Evolutionary conservation across 2,888 invertebrate species (phyloP).

Genomic region (Agapetus fuscipes): DNA sequence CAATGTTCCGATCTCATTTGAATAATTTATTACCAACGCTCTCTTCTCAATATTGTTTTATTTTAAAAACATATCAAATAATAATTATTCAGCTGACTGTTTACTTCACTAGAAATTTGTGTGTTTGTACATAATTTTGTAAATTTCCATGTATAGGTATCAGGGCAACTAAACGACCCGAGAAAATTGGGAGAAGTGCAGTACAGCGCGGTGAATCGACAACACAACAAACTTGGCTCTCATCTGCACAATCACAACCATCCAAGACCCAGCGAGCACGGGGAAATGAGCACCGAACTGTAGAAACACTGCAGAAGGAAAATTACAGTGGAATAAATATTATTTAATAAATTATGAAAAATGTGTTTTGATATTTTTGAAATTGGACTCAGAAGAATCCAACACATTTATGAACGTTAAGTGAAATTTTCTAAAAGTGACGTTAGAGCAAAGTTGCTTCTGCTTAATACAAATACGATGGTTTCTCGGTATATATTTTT

Average conservation of each 20-base stretch:
- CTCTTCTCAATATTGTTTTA: not conserved
- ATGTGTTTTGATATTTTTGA: no score
- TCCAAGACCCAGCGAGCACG: conserved; percentile 25
- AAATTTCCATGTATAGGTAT: conserved; percentile 29
- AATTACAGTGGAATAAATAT: no score
- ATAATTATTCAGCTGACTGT: not conserved
- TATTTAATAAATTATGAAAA: no score
- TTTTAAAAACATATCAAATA: no score
- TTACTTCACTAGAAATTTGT: not conserved
- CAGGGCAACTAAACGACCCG: conserved; percentile 39
- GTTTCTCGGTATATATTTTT: no score
- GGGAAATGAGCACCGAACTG: conserved; percentile 64
- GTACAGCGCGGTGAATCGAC: conserved; percentile 25
- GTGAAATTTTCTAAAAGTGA: no score
- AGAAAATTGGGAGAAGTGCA: conserved; percentile 24
- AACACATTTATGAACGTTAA: no score
- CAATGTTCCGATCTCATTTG: no score
- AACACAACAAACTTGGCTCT: conserved; percentile 25
- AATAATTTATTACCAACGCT: not conserved
- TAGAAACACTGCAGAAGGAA: no score
- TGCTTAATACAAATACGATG: no score
- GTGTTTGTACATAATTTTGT: not conserved
- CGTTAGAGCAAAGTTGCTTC: no score
- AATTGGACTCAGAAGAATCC: no score
- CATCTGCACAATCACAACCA: not conserved